phyloP scores from a whole-genome alignment of 2,797 vertebrate genomes.

The Lepus oiostolus region DNA sequence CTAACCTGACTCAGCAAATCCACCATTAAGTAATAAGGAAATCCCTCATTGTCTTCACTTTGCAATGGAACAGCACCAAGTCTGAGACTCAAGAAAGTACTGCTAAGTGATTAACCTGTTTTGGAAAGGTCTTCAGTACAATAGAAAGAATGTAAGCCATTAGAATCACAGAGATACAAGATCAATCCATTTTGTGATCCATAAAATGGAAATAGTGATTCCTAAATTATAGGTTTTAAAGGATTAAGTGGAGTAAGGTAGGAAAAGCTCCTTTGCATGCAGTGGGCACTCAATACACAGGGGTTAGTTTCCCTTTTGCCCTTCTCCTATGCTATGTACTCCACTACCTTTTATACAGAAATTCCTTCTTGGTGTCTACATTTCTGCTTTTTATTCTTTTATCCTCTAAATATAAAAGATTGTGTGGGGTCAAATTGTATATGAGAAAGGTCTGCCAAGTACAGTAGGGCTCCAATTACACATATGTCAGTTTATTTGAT shows the following conservation, averaged over 20 bases:
- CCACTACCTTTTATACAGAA: neutral
- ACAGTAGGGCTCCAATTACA: neutral
- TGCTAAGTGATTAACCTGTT: neutral
- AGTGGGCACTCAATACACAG: neutral
- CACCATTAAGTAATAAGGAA: neutral
- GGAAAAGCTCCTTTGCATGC: neutral
- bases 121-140: neutral
- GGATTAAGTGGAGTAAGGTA: neutral
- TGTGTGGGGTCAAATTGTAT: neutral
- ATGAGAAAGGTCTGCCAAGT: neutral
- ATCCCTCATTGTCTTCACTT: neutral
- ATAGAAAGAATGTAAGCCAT: neutral
- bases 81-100: neutral
- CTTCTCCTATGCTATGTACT: neutral
- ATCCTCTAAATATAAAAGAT: neutral
- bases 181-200: neutral
- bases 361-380: neutral
- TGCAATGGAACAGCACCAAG: neutral
- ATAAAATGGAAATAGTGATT: conserved; percentile 18
- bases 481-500: neutral
- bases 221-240: neutral
- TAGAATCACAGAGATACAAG: conserved; percentile 20
- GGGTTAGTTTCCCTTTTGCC: neutral
- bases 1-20: neutral
- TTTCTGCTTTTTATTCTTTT: conserved; percentile 32